Evolutionary conservation across 2,797 vertebrate species (phyloP), one percentile per base, ranked within the genome.

Genomic region (Euphonia xanthogaster): DNA sequence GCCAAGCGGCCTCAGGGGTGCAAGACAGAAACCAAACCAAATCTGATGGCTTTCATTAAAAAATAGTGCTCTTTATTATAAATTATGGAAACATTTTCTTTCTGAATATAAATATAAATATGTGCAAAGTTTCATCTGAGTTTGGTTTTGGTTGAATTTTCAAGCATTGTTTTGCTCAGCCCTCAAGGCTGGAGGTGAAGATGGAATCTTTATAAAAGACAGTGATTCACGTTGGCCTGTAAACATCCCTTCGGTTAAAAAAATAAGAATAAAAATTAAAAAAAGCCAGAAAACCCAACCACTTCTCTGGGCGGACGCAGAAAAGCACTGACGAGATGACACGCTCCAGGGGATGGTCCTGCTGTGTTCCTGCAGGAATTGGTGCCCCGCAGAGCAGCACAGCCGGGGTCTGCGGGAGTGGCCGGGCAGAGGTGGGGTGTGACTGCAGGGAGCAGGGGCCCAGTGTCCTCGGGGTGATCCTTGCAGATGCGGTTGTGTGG

Each of bases 1-100:
- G 58, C 79, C 1, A 4, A 39, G 71, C 2, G 1, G 78, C 81
- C 74, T 70, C 3, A 3, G 40, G 51, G 55, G 83, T 24, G 20
- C 54, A 54, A 47, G 53, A 33, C 39, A 85, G 55, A 19, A 60
- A 93, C 77, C 20, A 75, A 94, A 95, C 33, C 65, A 94, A 77
- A 35, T 35, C 61, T 62, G 79, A 88, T 31, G 28, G 5, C 54
- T 98, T 98, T 99, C 98, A 98, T 99, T 98, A 97, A 99, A 99
- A 99, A 99, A 99, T 99, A 99, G 98, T 98, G 97, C 97, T 98
- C 97, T 99, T 99, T 99, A 99, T 99, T 99, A 99, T 99, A 99
- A 99, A 99, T 99, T 99, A 99, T 96, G 98, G 98, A 98, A 98
- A 98, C 97, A 86, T 97, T 97, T 97, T 98, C 96, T 96, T 97